Percentiles rank a stretch among this genome's conserved stretches.
phyloP scores from a whole-genome alignment of 2,888 invertebrate genomes.

The Cabera pusaria region DNA sequence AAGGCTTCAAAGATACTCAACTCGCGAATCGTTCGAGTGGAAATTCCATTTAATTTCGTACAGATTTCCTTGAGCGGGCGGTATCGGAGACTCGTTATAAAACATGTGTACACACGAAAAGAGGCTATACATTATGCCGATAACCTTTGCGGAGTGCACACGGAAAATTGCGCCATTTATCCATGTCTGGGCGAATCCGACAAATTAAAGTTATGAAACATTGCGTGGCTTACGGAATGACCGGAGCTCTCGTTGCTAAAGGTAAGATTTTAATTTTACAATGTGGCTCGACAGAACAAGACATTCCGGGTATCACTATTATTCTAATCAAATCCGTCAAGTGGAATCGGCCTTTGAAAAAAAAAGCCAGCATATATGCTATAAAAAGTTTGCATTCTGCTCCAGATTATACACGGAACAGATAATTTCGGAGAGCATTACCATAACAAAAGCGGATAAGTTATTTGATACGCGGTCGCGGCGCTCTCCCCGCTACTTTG shows the following conservation, averaged over 20 bases:
- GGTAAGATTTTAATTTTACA: constrained; percentile 22
- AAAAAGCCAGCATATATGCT: constrained; percentile 33
- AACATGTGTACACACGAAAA: constrained; percentile 27
- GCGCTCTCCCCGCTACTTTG: constrained; percentile 41
- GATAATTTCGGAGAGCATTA: constrained; percentile 70
- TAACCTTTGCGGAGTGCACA: constrained; percentile 23
- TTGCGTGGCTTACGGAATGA: constrained; percentile 20
- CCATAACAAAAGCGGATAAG: constrained; percentile 75
- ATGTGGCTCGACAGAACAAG: constrained; percentile 13
- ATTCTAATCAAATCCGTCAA: constrained; percentile 29
- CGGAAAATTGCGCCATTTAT: constrained; percentile 28
- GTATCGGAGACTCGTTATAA: constrained; percentile 29
- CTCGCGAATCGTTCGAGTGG: constrained; percentile 54
- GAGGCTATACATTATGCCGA: constrained; percentile 31
- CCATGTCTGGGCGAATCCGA: constrained; percentile 28
- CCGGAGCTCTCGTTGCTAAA: constrained; percentile 16
- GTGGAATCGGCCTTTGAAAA: constrained; percentile 16
- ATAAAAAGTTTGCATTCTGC: constrained; percentile 51
- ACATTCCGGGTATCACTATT: constrained; percentile 3
- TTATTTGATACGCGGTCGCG: constrained; percentile 67
- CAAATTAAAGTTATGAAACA: constrained; percentile 33
- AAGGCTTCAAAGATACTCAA: constrained; percentile 61
- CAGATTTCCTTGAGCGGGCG: constrained; percentile 43
- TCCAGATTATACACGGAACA: constrained; percentile 59
- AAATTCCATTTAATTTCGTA: constrained; percentile 71